phyloP scores from a whole-genome alignment of 2,113 vertebrate genomes.

The Urocolius indicus region DNA sequence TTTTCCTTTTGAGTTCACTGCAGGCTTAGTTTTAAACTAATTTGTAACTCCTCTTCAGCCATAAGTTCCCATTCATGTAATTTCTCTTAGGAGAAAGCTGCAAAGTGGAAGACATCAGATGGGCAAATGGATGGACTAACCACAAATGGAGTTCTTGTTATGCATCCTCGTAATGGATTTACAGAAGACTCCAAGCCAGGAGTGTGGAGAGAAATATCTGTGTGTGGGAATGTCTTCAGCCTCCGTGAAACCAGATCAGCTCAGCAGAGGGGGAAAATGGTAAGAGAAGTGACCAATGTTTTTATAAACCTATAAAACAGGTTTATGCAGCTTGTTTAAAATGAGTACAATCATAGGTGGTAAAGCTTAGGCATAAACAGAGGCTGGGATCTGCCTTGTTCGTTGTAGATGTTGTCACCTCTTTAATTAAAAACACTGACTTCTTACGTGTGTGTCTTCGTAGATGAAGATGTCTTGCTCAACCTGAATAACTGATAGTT shows the following conservation, averaged over 20 bases:
- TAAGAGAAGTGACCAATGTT: slow-evolving; percentile 56
- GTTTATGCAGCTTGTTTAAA: not conserved
- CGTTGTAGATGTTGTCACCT: not conserved
- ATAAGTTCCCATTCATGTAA: not conserved
- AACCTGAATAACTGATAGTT: not conserved
- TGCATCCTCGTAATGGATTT: slow-evolving; percentile 96
- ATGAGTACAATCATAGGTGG: not conserved
- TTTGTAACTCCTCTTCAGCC: not conserved
- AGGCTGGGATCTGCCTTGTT: not conserved
- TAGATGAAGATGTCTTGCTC: not conserved
- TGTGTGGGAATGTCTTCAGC: slow-evolving; percentile 97
- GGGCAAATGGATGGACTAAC: slow-evolving; percentile 98
- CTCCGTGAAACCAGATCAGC: slow-evolving; percentile 95
- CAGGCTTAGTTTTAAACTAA: not conserved
- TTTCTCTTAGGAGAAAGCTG: slow-evolving; percentile 92
- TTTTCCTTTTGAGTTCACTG: not conserved
- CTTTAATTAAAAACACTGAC: not conserved
- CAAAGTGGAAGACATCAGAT: slow-evolving; percentile 95
- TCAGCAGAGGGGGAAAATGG: slow-evolving; percentile 97
- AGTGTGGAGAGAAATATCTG: slow-evolving; percentile 98
- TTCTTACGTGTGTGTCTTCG: not conserved
- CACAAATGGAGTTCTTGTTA: slow-evolving; percentile 97
- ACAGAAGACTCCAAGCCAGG: slow-evolving; percentile 96
- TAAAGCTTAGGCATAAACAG: not conserved
- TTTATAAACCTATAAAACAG: no score